Conservation (phyloP, 2,888 invertebrate genomes). For the Deilephila elpenor region DNA sequence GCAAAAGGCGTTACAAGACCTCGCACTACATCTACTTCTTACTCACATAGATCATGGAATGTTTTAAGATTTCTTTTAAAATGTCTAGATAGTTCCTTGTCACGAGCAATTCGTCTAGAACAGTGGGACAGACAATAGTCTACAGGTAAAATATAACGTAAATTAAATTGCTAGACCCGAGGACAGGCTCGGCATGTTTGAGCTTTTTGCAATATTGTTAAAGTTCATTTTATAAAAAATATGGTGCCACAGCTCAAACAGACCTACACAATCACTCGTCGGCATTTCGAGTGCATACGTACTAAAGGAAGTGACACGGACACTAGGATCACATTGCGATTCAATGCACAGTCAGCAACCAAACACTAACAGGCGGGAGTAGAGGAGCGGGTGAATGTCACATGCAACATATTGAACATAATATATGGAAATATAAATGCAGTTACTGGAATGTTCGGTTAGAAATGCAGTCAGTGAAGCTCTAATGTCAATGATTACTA, state of each 20-base stretch:
- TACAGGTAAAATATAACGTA: conserved; percentile 26
- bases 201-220: conserved; percentile 23
- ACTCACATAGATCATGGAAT: conserved; percentile 67
- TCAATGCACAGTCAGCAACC: conserved; percentile 39
- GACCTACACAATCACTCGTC: conserved; percentile 78
- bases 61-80: conserved; percentile 4
- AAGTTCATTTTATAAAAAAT: conserved; percentile 34
- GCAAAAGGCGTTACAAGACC: conserved; percentile 77
- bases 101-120: conserved; percentile 19
- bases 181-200: conserved; percentile 24
- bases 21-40: conserved; percentile 76
- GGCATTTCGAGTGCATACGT: conserved; percentile 78
- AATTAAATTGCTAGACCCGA: conserved; percentile 19
- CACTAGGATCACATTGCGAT: conserved; percentile 58
- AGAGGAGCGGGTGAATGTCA: conserved; percentile 32
- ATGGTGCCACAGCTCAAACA: conserved; percentile 53
- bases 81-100: conserved; percentile 1
- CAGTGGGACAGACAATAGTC: conserved; percentile 8
- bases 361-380: conserved; percentile 31
- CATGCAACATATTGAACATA: conserved; percentile 33
- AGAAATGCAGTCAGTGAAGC: conserved; percentile 45
- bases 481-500: conserved; percentile 49
- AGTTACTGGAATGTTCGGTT: conserved; percentile 55
- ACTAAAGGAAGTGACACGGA: conserved; percentile 77
- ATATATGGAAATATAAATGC: conserved; percentile 55